These are phyloP conservation scores for Lepidotrigona ventralis DNA, from an alignment of 1,140 invertebrate genomes.

Conservation along the genomic window DNA sequence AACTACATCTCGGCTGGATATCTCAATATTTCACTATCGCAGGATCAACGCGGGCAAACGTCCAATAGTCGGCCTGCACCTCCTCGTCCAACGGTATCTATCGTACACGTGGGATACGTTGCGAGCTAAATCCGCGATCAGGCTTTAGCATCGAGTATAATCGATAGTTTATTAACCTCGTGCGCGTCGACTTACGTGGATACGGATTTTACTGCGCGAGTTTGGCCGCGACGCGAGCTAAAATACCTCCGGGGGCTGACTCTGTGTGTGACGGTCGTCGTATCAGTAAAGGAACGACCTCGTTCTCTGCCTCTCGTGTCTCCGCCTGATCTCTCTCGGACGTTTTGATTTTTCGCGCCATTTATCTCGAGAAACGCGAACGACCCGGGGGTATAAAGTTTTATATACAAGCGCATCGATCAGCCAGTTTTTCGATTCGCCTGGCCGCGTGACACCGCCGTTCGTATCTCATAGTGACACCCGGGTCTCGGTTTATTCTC, in stretches of 20 bases:
- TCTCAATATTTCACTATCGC: conserved; percentile 26
- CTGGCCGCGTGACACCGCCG: too few species aligned
- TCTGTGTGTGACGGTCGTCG: not conserved
- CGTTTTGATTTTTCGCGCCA: conserved; percentile 57
- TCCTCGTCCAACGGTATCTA: not conserved
- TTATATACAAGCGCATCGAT: conserved; percentile 58
- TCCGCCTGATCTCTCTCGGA: not conserved
- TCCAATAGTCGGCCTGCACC: conserved; percentile 1
- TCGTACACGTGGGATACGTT: not conserved
- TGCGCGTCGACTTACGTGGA: not conserved
- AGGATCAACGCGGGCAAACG: conserved; percentile 5
- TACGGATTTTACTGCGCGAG: conserved; percentile 24
- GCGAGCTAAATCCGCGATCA: conserved; percentile 15
- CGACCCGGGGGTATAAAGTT: conserved; percentile 43
- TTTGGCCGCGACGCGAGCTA: conserved; percentile 7
- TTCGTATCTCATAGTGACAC: conserved; percentile 8
- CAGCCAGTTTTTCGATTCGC: not conserved
- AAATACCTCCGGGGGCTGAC: not conserved
- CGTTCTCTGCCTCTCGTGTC: not conserved
- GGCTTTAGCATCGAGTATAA: not conserved
- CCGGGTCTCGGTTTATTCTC: conserved; percentile 46
- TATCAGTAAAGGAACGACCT: not conserved
- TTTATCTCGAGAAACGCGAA: conserved; percentile 44
- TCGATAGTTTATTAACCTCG: conserved; percentile 49
- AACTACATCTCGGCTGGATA: not conserved